Conservation (phyloP, 2,797 vertebrate genomes). For the Iguana delicatissima region DNA sequence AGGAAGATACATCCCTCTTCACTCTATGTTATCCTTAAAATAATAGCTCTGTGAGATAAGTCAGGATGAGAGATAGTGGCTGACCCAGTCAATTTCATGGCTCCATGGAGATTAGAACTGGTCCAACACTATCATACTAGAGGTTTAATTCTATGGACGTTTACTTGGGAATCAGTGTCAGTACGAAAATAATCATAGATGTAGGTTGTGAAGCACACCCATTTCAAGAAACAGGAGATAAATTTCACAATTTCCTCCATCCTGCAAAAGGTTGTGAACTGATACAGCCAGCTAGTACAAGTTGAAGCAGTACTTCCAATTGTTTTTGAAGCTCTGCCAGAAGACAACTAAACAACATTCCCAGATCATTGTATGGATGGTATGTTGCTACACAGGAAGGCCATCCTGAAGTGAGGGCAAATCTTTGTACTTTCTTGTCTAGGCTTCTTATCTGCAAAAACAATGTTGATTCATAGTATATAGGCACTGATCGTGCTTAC, state of each 20-base stretch:
- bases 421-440: not conserved
- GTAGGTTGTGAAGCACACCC: not conserved
- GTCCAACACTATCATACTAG: not conserved
- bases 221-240: not conserved
- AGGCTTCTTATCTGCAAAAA: not conserved
- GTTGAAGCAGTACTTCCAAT: not conserved
- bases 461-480: not conserved
- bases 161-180: not conserved
- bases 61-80: not conserved
- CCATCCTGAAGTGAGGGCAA: not conserved
- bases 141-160: not conserved
- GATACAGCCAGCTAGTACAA: not conserved
- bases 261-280: not conserved
- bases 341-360: not conserved
- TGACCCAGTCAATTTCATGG: not conserved
- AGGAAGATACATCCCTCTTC: too few species aligned
- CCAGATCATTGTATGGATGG: not conserved
- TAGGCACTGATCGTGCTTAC: not conserved
- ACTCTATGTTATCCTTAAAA: too few species aligned
- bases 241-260: conserved; percentile 14
- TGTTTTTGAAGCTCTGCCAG: not conserved
- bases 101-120: not conserved
- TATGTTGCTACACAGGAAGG: not conserved
- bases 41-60: not conserved
- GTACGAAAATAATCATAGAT: not conserved